phyloP scores from a whole-genome alignment of 2,113 vertebrate genomes.

The Rhipidura dahli region DNA sequence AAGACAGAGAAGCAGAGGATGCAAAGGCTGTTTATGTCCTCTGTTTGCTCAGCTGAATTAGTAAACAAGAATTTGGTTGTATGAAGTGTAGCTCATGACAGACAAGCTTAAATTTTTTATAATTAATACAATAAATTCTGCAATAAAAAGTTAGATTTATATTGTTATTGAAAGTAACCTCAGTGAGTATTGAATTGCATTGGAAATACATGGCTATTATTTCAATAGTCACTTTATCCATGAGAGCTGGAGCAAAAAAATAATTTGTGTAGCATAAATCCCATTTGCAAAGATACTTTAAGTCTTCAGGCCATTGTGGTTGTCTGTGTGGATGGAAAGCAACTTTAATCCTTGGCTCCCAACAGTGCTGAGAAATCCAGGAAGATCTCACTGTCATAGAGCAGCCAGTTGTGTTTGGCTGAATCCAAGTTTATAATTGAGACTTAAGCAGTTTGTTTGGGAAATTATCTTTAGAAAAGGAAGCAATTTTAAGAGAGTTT shows the following conservation, averaged over 20 bases:
- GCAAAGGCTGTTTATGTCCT: neutral
- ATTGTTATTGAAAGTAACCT: neutral
- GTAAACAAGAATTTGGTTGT: neutral
- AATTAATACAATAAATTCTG: neutral
- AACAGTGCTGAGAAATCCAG: neutral
- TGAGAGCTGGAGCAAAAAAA: neutral
- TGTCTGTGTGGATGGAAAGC: neutral
- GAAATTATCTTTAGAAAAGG: neutral
- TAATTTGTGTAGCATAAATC: neutral
- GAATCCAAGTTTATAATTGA: neutral
- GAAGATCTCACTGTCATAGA: neutral
- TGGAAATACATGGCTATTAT: neutral
- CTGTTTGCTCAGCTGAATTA: neutral
- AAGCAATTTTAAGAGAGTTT: neutral
- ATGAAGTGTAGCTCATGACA: neutral
- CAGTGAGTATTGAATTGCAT: neutral
- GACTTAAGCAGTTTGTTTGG: neutral
- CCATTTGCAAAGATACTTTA: neutral
- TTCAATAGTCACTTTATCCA: neutral
- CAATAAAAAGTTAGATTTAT: neutral
- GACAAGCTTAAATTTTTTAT: neutral
- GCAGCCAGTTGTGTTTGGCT: neutral
- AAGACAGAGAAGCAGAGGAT: neutral
- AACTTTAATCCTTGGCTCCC: neutral
- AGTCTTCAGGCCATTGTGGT: neutral